phyloP scores from a whole-genome alignment of 1,140 invertebrate species.

The Steinernema feltiae region DNA sequence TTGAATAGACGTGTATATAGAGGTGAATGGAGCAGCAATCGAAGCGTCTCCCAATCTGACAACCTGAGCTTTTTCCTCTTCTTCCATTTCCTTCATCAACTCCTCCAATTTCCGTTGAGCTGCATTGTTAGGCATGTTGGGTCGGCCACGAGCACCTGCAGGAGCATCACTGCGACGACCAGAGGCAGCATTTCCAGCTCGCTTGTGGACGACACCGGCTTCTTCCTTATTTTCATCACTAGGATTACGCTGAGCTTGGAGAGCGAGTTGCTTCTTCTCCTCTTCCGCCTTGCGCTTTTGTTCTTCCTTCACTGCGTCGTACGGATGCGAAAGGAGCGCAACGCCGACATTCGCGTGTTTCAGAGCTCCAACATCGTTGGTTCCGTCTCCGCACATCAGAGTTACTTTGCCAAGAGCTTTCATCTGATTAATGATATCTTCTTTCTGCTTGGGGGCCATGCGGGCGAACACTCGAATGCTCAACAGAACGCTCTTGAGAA shows the following conservation, averaged over 20 bases:
- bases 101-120: conserved; percentile 65
- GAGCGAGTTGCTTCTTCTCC: conserved; percentile 33
- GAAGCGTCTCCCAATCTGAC: conserved; percentile 95
- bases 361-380: conserved; percentile 98
- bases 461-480: conserved; percentile 80
- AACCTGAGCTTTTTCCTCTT: conserved; percentile 76
- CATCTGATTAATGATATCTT: conserved; percentile 81
- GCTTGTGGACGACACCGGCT: neutral
- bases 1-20: conserved; percentile 70
- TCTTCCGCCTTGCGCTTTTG: conserved; percentile 59
- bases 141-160: conserved; percentile 18
- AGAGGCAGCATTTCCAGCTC: neutral
- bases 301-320: conserved; percentile 62
- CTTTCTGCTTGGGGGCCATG: conserved; percentile 93
- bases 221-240: conserved; percentile 15
- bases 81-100: conserved; percentile 81
- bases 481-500: conserved; percentile 71
- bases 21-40: conserved; percentile 97
- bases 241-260: neutral
- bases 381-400: conserved; percentile 99
- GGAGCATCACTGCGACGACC: conserved; percentile 8
- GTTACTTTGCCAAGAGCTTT: conserved; percentile 81
- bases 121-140: conserved; percentile 22
- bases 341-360: conserved; percentile 96
- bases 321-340: conserved; percentile 78